These are phyloP conservation scores for Argentina silus DNA, from an alignment of 2,797 vertebrate genomes.

Conservation along the genomic window DNA sequence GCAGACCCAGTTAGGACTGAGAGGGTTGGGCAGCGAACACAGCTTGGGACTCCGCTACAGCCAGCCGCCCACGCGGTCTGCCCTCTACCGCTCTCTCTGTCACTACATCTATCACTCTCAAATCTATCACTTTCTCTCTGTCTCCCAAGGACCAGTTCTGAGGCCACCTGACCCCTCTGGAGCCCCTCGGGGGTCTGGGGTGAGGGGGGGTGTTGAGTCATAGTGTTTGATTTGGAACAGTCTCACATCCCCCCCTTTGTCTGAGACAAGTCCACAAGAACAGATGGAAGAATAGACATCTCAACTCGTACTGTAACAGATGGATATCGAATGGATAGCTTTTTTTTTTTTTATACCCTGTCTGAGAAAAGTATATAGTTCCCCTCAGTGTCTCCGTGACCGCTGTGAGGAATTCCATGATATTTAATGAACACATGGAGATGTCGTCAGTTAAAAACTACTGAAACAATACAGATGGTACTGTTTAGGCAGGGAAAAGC, in stretches of 20 bases:
- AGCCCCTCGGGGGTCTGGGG: background rate
- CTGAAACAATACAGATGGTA: constrained; percentile 18
- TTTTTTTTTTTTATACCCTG: constrained; percentile 10
- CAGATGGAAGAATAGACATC: constrained; percentile 37
- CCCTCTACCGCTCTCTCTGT: background rate
- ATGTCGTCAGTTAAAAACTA: constrained; percentile 26
- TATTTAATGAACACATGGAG: constrained; percentile 41
- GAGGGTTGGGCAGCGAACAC: constrained; percentile 13
- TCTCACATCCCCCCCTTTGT: constrained; percentile 23
- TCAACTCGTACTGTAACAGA: background rate
- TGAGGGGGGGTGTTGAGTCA: background rate
- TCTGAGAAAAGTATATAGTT: constrained; percentile 10
- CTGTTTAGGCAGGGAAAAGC: constrained; percentile 21
- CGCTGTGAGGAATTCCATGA: background rate
- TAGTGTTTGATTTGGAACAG: constrained; percentile 19
- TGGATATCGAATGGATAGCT: no score
- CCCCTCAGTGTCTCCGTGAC: constrained; percentile 16
- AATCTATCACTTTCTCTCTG: background rate
- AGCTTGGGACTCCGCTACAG: no score
- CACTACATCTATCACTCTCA: background rate
- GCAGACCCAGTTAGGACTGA: constrained; percentile 33
- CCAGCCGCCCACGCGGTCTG: constrained; percentile 4
- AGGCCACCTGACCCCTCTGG: constrained; percentile 19
- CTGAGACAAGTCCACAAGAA: constrained; percentile 26
- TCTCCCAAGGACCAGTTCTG: constrained; percentile 10